Evolutionary conservation across 2,888 invertebrate genomes (phyloP), one percentile per base, ranked within the genome.

Genomic region (Quadroppia sp.): DNA sequence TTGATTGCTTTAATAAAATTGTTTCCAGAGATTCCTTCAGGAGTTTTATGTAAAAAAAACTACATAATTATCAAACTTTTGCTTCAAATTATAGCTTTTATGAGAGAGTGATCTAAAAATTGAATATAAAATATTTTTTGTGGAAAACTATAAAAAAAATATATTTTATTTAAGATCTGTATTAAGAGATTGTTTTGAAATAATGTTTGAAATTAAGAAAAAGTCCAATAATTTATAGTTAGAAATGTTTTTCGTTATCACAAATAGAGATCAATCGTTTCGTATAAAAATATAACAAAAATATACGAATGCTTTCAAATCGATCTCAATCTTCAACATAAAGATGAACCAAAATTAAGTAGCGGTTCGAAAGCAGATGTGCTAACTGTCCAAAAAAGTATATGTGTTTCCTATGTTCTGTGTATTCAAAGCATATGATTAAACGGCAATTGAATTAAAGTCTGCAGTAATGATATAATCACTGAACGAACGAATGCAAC

Each of bases 391-490:
- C 67, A 40, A n/a, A 36, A 67, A 67, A 64, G 36, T 17, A 25
- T n/a, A 36, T 32, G 32, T 17, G 30, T 36, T 32, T 20, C 32
- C 3, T 30, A 17, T 61, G 15, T 17, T n/a, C 50, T n/a, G 50
- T 50, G 17, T 7, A 50, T n/a, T 17, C 6, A 61, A 61, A 32
- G 59, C 15, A n/a, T 23, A 61, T 61, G 40, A 67, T 67, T 40
- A 32, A 59, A 67, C 40, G 40, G 36, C 23, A 67, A 67, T 67
- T 67, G 67, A 67, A 40, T 67, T 67, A 67, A 67, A 67, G 67
- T 36, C 20, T 67, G 1, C 40, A 40, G 42, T 67, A 67, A 67
- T 67, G 15, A 67, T 42, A 67, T 67, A 67, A 67, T 67, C 40
- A 40, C 42, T 40, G 25, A 53, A 53, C 25, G 7, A 67, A 67